phyloP scores from a whole-genome alignment of 2,113 vertebrate genomes.

The Aramus guarauna region DNA sequence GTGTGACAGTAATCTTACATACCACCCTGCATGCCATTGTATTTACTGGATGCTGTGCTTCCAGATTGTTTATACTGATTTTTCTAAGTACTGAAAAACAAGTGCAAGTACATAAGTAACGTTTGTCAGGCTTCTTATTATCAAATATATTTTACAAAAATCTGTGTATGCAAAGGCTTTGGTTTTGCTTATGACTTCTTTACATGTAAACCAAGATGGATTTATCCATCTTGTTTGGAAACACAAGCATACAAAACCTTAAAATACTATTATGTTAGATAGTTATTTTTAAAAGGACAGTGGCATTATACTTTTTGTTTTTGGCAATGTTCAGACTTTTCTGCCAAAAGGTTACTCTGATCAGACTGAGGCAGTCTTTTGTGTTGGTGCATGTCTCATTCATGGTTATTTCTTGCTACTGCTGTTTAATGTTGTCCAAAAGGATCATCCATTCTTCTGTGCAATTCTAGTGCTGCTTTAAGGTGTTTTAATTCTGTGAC shows the following conservation, averaged over 20 bases:
- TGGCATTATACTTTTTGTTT: not conserved
- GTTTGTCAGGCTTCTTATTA: not conserved
- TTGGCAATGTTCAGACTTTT: not conserved
- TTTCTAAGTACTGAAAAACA: not conserved
- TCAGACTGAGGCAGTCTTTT: not conserved
- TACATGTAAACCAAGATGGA: not conserved
- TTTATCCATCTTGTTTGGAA: not conserved
- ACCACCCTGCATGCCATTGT: not conserved
- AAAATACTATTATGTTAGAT: not conserved
- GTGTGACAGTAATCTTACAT: not conserved
- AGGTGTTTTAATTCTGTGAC: not conserved
- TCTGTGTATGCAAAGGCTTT: not conserved
- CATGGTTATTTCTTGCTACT: not conserved
- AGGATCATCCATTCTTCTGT: not conserved
- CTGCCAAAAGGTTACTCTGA: not conserved
- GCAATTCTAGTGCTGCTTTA: not conserved
- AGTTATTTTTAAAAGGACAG: not conserved
- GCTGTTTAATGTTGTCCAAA: not conserved
- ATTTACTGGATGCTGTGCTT: not conserved
- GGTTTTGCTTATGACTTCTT: not conserved
- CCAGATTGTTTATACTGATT: not conserved
- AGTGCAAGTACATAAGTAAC: not conserved
- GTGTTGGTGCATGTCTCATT: not conserved
- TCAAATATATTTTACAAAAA: not conserved
- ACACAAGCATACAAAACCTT: not conserved